Base-by-base conservation (phyloP, 2,113 vertebrate genomes). In the Callorhinus ursinus region DNA sequence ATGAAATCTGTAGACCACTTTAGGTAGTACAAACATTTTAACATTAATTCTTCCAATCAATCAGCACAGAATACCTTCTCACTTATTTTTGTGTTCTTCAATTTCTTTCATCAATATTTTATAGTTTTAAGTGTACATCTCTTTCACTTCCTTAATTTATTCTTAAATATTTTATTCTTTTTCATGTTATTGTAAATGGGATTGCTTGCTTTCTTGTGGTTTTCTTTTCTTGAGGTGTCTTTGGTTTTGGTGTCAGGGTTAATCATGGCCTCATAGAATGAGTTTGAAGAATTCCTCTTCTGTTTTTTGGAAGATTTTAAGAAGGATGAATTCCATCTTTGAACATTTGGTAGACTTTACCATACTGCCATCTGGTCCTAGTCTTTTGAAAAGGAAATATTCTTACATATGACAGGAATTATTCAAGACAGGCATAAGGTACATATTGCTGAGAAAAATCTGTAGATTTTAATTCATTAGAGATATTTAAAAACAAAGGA, bases 401-500 rank as follows among this genome's bases (percentile, higher is more conserved):
- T 82, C n/a, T 96, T 59, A 97, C 96, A 90, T 59, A 59, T 55
- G 90, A 84, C 3, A 93, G 22, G 22, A 83, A 84, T 7, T 53
- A 90, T 69, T 90, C n/a, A 82, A 85, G 59, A 93, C 0, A 82
- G 12, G 22, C 16, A 80, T 33, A 93, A 89, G 53, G 21, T 28
- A 88, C 13, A 79, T 2, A 88, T 10, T 87, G 90, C 0, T 90
- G n/a, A 93, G 76, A 87, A 91, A 96, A 96, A 72, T 18, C 24
- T 72, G 36, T 49, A 10, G 84, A 94, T 3, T 72, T 88, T 59
- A 93, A 88, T 76, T 96, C 39, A 72, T 93, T 72, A 89, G 8
- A 85, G 28, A 90, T 82, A 83, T 26, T 83, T 93, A 86, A 92
- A 86, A 97, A 95, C 31, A 96, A 57, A 95, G 88, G 82, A 0